Evolutionary conservation across 2,797 vertebrate genomes (phyloP), one percentile per base, ranked within the genome.

Genomic region (Hydrocynus forskahlii): DNA sequence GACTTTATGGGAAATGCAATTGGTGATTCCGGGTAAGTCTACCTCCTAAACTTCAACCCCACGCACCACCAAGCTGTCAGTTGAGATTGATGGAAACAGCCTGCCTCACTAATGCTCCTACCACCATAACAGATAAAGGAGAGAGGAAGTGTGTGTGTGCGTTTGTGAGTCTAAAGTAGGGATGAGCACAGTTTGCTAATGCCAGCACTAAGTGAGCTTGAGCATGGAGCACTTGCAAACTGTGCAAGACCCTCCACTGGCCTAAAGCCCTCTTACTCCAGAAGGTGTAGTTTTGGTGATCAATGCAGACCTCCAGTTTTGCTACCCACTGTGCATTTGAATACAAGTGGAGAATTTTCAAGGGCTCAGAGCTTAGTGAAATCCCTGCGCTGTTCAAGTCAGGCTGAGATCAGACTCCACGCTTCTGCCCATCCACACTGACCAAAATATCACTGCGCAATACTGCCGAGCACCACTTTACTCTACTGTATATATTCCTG

Each of bases 81-180:
- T n/a, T 57, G 17, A 66, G 76, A 86, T 67, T 48, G 76, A 83
- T 83, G 75, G 72, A 71, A 78, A 69, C 69, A 72, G 63, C 17
- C 64, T 78, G 16, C 67, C 40, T 66, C 67, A 81, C 52, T 67
- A 72, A 76, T 48, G 59, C 40, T 71, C n/a, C 21, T 79, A 48
- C 48, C n/a, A 83, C 68, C 55, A 69, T 60, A 78, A 69, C 35
- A 72, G 40, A 71, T 1, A 59, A 16, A 52, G 10, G 50, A 40
- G 38, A 38, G 67, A 25, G 59, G 45, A 14, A 57, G 50, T 57
- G 50, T 55, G 17, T 66, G 21, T 62, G 21, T 72, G 68, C 25
- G 25, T 71, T 38, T 73, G 48, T 71, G 35, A 17, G 23, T 64
- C 14, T 64, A 64, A 64, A 64, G 25, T 14, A 66, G 29, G 5